Evolutionary conservation across 2,113 vertebrate species (phyloP).

Genomic region (Panthera uncia): DNA sequence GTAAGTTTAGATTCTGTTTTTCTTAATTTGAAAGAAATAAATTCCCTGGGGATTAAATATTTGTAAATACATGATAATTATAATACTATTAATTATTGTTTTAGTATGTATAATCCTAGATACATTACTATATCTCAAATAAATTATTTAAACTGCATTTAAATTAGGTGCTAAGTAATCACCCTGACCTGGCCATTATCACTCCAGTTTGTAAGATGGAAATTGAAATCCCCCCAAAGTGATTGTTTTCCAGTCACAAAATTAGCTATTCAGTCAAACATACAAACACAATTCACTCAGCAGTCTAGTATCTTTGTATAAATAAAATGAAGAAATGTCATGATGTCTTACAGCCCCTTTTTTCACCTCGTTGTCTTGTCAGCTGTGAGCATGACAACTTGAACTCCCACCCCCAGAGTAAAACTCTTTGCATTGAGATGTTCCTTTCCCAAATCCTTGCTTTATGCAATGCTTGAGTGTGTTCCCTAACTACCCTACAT

Average conservation of each 20-base stretch:
- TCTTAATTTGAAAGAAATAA: not conserved
- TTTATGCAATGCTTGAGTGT: not conserved
- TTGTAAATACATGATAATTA: not conserved
- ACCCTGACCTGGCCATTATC: not conserved
- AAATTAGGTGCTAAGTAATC: not conserved
- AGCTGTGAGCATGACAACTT: not conserved
- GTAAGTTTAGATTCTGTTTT: not conserved
- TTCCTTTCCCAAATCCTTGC: not conserved
- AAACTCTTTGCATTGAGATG: not conserved
- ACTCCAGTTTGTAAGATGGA: not conserved
- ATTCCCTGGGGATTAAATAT: not conserved
- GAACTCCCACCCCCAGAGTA: not conserved
- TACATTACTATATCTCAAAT: not conserved
- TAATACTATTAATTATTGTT: not conserved
- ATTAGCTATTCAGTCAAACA: not conserved
- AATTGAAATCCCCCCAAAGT: not conserved
- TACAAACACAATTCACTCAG: not conserved
- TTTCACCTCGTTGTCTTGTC: not conserved
- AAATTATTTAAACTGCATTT: not conserved
- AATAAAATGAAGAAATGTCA: not conserved
- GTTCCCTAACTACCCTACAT: not conserved
- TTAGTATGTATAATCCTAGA: not conserved
- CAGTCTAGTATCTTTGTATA: not conserved
- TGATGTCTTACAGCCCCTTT: not conserved
- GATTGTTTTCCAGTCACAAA: not conserved